Conservation (phyloP, 1,140 invertebrate genomes). For the Archegozetes longisetosus region DNA sequence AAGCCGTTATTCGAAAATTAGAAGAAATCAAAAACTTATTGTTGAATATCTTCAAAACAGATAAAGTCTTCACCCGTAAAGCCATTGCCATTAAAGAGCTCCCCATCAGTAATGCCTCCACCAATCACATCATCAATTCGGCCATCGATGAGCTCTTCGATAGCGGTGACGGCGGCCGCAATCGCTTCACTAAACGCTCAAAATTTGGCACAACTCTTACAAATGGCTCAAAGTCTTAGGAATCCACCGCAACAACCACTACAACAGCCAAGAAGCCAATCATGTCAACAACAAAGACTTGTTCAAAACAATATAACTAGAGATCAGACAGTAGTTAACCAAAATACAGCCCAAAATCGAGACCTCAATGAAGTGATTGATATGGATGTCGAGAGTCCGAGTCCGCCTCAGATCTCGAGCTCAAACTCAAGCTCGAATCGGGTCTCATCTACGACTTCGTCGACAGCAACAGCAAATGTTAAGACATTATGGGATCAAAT, state of each 20-base stretch:
- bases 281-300: not conserved
- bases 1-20: too few relatives aligned
- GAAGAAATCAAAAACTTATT: too few relatives aligned
- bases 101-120: not conserved
- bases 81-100: too few relatives aligned
- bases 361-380: constrained; percentile 48
- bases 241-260: not conserved
- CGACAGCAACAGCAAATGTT: not conserved
- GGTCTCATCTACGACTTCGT: not conserved
- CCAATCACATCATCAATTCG: not conserved
- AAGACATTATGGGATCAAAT: constrained; percentile 11
- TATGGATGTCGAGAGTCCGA: constrained; percentile 39
- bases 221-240: not conserved
- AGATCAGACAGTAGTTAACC: constrained; percentile 46
- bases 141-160: not conserved
- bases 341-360: constrained; percentile 96
- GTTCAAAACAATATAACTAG: constrained; percentile 25
- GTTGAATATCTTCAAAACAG: too few relatives aligned
- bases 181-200: not conserved
- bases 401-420: constrained; percentile 20
- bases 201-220: not conserved
- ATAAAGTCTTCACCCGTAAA: too few relatives aligned
- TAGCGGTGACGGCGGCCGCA: not conserved
- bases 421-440: not conserved
- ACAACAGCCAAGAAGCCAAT: too few relatives aligned